These are phyloP conservation scores for Tangara arthus DNA, from an alignment of 2,797 vertebrate species.

Conservation along the genomic window DNA sequence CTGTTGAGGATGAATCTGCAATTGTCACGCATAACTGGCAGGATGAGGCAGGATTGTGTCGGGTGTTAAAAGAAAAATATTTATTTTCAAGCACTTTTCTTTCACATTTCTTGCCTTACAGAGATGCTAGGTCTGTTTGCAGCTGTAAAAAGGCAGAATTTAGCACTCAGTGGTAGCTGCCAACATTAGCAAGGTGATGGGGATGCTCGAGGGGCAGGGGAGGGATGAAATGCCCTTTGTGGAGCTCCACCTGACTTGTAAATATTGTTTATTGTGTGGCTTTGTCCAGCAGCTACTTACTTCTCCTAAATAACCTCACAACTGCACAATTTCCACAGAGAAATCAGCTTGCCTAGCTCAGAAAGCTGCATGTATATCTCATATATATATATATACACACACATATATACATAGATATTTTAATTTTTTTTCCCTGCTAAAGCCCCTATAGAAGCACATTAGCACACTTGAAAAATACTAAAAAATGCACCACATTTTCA, in stretches of 20 bases:
- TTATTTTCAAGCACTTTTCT: background rate
- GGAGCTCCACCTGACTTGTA: background rate
- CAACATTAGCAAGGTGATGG: background rate
- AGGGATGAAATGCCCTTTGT: background rate
- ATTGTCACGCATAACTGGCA: background rate
- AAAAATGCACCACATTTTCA: slow-evolving; percentile 39
- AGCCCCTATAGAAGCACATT: background rate
- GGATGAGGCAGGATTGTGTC: background rate
- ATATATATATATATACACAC: rapidly evolving
- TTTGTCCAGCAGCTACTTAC: background rate
- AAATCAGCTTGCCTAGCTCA: background rate
- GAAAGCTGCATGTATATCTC: background rate
- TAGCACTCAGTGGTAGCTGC: background rate
- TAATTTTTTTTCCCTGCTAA: background rate
- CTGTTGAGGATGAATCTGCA: background rate
- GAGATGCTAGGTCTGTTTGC: background rate
- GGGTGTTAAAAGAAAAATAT: background rate
- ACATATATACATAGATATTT: background rate
- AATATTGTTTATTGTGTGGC: background rate
- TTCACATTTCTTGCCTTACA: background rate
- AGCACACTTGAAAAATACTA: slow-evolving; percentile 30
- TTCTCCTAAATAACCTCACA: background rate
- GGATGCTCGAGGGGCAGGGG: background rate
- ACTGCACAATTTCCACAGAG: background rate
- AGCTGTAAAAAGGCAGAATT: background rate